phyloP scores from a whole-genome alignment of 2,888 invertebrate genomes.

The Cephus runcator region DNA sequence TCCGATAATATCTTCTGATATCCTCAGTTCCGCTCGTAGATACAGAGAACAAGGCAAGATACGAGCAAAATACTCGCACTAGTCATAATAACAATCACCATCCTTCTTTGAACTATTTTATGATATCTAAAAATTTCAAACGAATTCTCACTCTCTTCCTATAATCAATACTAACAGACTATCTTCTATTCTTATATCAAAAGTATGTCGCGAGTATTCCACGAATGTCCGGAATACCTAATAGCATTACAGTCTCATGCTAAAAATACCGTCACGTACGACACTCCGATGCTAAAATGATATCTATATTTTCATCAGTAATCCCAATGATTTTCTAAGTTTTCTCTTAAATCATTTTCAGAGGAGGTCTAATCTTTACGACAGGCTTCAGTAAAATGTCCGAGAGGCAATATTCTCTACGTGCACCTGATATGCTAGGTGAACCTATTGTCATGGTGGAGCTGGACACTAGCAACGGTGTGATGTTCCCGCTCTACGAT shows the following conservation, averaged over 20 bases:
- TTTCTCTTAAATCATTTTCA: conserved; percentile 33
- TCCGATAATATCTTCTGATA: not conserved
- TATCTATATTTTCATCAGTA: not conserved
- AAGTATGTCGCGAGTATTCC: not conserved
- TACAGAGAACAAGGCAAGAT: not conserved
- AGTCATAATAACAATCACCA: not conserved
- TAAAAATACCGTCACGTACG: not conserved
- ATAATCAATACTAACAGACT: not conserved
- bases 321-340: conserved; percentile 21
- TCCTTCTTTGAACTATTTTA: not conserved
- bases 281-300: not conserved
- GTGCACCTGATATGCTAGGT: conserved; percentile 86
- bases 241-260: not conserved
- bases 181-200: not conserved
- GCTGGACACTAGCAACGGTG: conserved; percentile 94
- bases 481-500: conserved; percentile 97
- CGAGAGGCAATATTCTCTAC: conserved; percentile 95
- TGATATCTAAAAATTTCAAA: not conserved
- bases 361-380: conserved; percentile 63
- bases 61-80: not conserved
- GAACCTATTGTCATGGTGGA: conserved; percentile 94
- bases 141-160: not conserved
- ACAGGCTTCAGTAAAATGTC: conserved; percentile 96
- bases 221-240: not conserved
- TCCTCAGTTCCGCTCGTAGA: not conserved